A percentile compares a stretch with the other conserved stretches of the same genome.
phyloP scores from a whole-genome alignment of 2,888 invertebrate genomes.

The Lithophane socia region DNA sequence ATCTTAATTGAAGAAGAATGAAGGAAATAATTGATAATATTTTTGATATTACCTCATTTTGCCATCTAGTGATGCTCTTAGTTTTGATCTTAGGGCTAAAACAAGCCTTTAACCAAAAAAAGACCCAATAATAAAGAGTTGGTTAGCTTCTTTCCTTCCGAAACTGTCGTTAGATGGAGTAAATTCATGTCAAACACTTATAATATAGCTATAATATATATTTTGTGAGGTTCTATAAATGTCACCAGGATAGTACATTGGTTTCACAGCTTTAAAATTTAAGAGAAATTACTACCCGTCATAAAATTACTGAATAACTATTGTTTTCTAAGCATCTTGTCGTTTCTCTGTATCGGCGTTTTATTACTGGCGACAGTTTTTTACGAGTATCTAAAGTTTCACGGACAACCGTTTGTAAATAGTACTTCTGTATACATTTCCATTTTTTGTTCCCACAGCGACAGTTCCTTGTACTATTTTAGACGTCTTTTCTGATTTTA shows the following conservation, averaged over 20 bases:
- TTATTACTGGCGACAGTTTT: conserved; percentile 80
- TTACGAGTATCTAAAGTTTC: conserved; percentile 72
- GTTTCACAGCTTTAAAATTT: conserved; percentile 56
- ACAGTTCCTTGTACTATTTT: conserved; percentile 64
- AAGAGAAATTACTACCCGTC: conserved; percentile 76
- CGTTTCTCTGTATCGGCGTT: conserved; percentile 69
- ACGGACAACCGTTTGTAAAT: conserved; percentile 74
- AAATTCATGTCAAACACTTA: neutral
- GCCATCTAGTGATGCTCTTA: neutral
- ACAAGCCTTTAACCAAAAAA: neutral
- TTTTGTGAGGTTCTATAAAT: conserved; percentile 17
- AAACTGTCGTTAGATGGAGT: neutral
- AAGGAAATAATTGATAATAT: conserved; percentile 52
- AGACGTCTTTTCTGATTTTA: conserved; percentile 55
- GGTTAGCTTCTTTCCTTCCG: neutral
- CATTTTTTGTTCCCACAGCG: conserved; percentile 61
- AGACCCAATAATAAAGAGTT: neutral
- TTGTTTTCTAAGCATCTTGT: conserved; percentile 78
- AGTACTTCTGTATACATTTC: conserved; percentile 70
- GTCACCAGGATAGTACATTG: conserved; percentile 15
- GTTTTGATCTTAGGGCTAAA: neutral
- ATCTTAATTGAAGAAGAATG: conserved; percentile 78
- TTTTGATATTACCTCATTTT: conserved; percentile 49
- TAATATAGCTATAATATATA: conserved; percentile 10
- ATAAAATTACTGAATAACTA: conserved; percentile 79